Base-by-base conservation (phyloP, 2,113 vertebrate genomes). In the Microcebus murinus region DNA sequence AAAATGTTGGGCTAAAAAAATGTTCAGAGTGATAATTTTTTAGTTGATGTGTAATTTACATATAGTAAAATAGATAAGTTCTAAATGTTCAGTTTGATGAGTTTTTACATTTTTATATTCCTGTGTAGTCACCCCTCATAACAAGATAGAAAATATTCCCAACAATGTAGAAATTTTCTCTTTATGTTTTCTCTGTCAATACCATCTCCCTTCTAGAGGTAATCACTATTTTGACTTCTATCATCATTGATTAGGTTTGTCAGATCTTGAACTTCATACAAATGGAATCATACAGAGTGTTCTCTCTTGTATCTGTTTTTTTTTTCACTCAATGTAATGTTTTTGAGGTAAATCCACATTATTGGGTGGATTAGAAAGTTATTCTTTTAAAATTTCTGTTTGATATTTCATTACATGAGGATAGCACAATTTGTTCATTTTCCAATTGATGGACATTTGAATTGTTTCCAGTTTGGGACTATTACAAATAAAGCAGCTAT, bases 291-390 rank as follows among this genome's bases (percentile, higher is more conserved):
- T 39, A 80, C 6, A 67, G 4, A 50, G 42, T 42, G 5, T 68
- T 86, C 34, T 86, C 79, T 81, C 42, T 89, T 77, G 5, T 39
- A 18, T 48, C 14, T 96, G 42, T 8, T 8, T 85, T 95, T 74
- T 74, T 50, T 93, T 95, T 95, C 71, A 88, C 11, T 86, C 36
- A 31, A 0, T 70, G 50, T 71, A 63, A 74, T 48, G 20, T 74
- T 94, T 94, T 23, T 71, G 20, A 95, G 85, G 74, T 88, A 81
- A 82, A 88, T 74, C 4, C 48, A 82, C 4, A 52, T 70, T 91
- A 77, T 45, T 71, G 15, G 63, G 14, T 85, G 39, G n/a, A 57
- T 79, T 90, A 92, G 15, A 96, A 77, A 70, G 36, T 42, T 27
- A 13, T 65, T 39, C 13, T 80, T 82, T 65, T 79, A 84, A 61